Conservation (phyloP, 1,140 invertebrate genomes). For the Nylanderia fulva region DNA sequence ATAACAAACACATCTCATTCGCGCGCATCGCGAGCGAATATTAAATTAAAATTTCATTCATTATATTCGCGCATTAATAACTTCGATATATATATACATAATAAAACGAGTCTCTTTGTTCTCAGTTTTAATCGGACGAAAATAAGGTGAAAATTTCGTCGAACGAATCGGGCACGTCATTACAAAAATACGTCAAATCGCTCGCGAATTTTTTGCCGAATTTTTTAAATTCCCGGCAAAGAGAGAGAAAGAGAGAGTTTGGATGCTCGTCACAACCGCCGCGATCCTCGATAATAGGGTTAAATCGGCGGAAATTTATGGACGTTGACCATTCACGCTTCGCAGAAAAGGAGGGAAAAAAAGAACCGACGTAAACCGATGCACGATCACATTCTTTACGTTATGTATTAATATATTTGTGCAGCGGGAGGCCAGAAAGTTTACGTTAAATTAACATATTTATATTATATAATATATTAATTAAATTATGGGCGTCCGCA, state of each 20-base stretch:
- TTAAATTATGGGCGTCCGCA: too few relatives aligned
- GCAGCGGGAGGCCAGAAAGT: conserved; percentile 25
- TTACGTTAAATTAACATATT: conserved; percentile 63
- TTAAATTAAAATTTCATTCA: background rate
- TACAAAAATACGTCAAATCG: conserved; percentile 7
- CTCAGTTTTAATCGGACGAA: background rate
- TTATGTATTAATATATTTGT: conserved; percentile 48
- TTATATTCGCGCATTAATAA: background rate
- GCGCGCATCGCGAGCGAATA: background rate
- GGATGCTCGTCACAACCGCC: background rate
- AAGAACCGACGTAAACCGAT: background rate
- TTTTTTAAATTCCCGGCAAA: conserved; percentile 14
- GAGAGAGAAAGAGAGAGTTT: background rate
- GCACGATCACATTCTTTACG: conserved; percentile 57
- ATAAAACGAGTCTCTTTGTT: background rate
- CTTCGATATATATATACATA: background rate
- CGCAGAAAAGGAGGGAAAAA: background rate
- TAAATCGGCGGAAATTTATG: conserved; percentile 52
- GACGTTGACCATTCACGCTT: conserved; percentile 20
- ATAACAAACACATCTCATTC: conserved; percentile 26
- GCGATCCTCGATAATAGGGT: conserved; percentile 47
- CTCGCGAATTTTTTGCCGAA: conserved; percentile 17
- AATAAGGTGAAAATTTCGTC: conserved; percentile 2
- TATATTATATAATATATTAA: too few relatives aligned
- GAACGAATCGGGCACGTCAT: background rate